Evolutionary conservation across 2,888 invertebrate species (phyloP).

Genomic region (Ochropleura plecta): DNA sequence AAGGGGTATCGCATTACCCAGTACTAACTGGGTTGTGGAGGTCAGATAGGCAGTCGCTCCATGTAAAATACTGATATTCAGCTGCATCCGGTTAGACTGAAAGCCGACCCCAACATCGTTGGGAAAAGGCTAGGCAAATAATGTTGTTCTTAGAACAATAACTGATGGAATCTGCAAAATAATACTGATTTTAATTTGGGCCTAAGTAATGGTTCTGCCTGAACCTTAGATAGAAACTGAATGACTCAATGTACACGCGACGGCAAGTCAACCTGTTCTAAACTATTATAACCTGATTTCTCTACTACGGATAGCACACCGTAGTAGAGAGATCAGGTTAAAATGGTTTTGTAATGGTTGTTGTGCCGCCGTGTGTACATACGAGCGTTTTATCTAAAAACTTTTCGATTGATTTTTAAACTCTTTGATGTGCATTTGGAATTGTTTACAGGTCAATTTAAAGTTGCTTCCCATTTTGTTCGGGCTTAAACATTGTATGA

Average conservation of each 20-base stretch:
- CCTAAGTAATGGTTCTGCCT: neutral
- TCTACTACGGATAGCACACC: no score
- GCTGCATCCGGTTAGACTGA: no score
- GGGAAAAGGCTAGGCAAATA: no score
- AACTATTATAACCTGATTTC: no score
- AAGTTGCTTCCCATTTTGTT: slow-evolving; percentile 22
- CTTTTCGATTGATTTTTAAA: neutral
- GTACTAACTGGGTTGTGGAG: no score
- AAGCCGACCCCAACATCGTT: no score
- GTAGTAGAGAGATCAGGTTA: no score
- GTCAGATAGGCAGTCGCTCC: no score
- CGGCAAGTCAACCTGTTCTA: no score
- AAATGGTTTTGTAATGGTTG: no score
- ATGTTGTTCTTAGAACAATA: neutral
- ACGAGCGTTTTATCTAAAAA: neutral
- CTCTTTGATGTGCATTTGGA: slow-evolving; percentile 42
- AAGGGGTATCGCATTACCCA: no score
- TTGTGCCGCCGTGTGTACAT: neutral
- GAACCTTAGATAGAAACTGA: neutral
- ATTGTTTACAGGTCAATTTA: slow-evolving; percentile 29
- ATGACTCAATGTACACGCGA: neutral
- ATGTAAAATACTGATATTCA: no score
- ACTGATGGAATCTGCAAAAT: neutral
- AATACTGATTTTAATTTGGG: neutral
- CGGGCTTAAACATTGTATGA: neutral